Base-by-base conservation (phyloP, 2,888 invertebrate species). In the Drosophila cognata region DNA sequence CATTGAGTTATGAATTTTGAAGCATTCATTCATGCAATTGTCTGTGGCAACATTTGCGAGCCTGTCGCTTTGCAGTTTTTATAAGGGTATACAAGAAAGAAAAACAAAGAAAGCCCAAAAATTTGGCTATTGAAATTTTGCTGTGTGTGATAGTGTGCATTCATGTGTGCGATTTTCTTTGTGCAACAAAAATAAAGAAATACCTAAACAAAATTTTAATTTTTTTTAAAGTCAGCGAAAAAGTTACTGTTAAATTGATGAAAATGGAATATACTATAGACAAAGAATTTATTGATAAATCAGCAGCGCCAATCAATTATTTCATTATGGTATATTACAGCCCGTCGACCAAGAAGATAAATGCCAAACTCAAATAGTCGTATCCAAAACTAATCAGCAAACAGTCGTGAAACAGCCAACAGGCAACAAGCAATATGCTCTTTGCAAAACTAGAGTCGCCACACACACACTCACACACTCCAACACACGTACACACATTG, bases 1-100 rank as follows among this genome's bases (percentile, higher is more conserved):
- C 89, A 88, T 85, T 85, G 70, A 87, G 79, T 89, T 81, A 71
- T 71, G 67, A 72, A 80, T 83, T 81, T 65, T 88, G 80, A 83
- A 83, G 76, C 74, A 83, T 89, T 88, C 73, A 84, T 76, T 87
- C 77, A 43, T 66, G 65, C 71, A 78, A 76, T 83, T 67, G 61
- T 65, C 73, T 76, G 68, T 77, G 60, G 71, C 53, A 71, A 70
- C 61, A 36, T 72, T 81, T 79, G 46, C 51, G 59, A 50, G 70
- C 71, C 73, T 67, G 61, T 63, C 57, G 53, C 61, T 57, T 60
- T 74, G 69, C 52, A 72, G 76, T 71, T 76, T 69, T 79, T 58
- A 65, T 59, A 46, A 29, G 18, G 43, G 25, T 36, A 10, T 25
- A 35, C 10, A 57, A 29, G 16, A 21, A 46, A 35, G 25, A 51